Evolutionary conservation across 2,888 invertebrate genomes (phyloP).

Genomic region (Atethmia centrago): DNA sequence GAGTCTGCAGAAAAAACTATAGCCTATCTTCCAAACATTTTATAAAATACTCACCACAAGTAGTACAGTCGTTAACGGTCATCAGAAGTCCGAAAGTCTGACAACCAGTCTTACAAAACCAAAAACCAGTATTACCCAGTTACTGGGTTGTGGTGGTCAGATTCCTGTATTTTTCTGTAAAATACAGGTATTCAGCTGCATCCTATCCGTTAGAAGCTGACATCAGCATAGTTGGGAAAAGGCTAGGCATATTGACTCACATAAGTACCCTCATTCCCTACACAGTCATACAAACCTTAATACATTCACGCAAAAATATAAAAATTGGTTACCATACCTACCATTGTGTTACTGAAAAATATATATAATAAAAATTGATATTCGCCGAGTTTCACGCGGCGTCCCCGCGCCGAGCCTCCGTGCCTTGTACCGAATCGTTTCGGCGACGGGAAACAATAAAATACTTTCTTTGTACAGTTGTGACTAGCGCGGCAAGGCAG

Average conservation of each 20-base stretch:
- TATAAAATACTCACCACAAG: neutral
- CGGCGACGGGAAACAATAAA: slow-evolving; percentile 57
- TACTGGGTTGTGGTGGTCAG: too few species aligned
- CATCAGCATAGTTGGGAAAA: too few species aligned
- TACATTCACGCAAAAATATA: slow-evolving; percentile 31
- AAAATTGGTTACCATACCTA: slow-evolving; percentile 41
- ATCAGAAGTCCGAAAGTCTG: too few species aligned
- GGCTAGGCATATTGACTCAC: too few species aligned
- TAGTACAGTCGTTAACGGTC: too few species aligned
- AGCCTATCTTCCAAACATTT: neutral
- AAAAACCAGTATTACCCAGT: too few species aligned
- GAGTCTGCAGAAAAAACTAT: neutral
- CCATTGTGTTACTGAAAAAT: slow-evolving; percentile 42
- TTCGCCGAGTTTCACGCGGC: slow-evolving; percentile 44
- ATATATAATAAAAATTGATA: slow-evolving; percentile 63
- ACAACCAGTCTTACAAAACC: too few species aligned
- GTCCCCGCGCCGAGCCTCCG: slow-evolving; percentile 29
- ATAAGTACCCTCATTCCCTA: neutral
- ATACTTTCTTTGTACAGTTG: slow-evolving; percentile 44
- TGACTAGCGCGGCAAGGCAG: slow-evolving; percentile 4
- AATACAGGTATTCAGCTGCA: too few species aligned
- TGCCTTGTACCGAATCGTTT: slow-evolving; percentile 64
- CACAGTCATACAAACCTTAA: neutral
- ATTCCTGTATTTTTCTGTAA: too few species aligned
- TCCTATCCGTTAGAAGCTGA: too few species aligned